A percentile compares a stretch with the other conserved stretches of the same genome.
Evolutionary conservation across 2,888 invertebrate genomes (phyloP).

Genomic region (Pterostichus niger): DNA sequence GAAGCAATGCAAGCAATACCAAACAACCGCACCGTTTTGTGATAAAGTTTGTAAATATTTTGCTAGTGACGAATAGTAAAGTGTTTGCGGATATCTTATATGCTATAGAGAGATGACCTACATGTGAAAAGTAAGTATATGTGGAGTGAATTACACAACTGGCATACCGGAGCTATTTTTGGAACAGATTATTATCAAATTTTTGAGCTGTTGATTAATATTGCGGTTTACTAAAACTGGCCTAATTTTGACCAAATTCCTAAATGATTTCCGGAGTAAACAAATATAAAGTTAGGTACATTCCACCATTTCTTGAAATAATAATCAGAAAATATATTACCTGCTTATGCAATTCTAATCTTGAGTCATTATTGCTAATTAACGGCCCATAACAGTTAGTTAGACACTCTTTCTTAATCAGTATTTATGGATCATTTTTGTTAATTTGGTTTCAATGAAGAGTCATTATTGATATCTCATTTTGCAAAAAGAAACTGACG

Average conservation of each 20-base stretch:
- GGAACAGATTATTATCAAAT: conserved; percentile 7
- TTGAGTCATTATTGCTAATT: too few relatives aligned
- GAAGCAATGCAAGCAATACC: not conserved
- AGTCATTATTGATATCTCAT: too few relatives aligned
- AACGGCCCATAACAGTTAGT: too few relatives aligned
- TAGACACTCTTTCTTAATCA: too few relatives aligned
- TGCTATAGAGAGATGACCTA: conserved; percentile 14
- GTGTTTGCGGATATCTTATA: conserved; percentile 33
- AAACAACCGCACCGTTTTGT: not conserved
- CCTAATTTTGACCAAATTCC: not conserved
- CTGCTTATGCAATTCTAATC: too few relatives aligned
- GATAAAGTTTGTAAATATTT: conserved; percentile 36
- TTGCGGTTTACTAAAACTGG: not conserved
- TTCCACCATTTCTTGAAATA: too few relatives aligned
- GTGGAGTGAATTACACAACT: conserved; percentile 34
- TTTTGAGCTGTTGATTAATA: conserved; percentile 11
- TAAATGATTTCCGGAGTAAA: not conserved
- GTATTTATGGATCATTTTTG: too few relatives aligned
- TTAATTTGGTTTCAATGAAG: too few relatives aligned
- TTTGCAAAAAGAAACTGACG: too few relatives aligned
- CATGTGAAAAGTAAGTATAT: conserved; percentile 15
- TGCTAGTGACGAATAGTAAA: conserved; percentile 23
- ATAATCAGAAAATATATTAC: too few relatives aligned
- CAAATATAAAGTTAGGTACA: not conserved
- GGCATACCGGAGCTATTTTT: conserved; percentile 21